Percentiles rank a stretch among this genome's conserved stretches.
phyloP scores from a whole-genome alignment of 2,888 invertebrate species.

The Acleris emargana region DNA sequence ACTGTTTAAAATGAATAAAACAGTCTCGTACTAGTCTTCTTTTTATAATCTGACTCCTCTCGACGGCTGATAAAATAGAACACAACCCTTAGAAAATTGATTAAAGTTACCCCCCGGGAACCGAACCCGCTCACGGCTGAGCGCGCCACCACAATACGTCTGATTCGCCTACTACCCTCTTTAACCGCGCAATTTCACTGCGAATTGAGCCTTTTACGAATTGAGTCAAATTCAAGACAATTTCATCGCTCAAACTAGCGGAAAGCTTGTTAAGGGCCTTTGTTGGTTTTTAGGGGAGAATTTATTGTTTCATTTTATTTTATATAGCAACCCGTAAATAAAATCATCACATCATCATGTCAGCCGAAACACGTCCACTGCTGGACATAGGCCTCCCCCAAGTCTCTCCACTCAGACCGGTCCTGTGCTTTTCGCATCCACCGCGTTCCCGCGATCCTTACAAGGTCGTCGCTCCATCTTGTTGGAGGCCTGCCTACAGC shows the following conservation, averaged over 20 bases:
- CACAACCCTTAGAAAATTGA: not conserved
- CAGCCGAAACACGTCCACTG: too few species aligned
- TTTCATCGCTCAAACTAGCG: conserved; percentile 57
- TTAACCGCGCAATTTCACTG: conserved; percentile 66
- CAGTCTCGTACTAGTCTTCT: too few species aligned
- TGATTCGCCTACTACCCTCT: conserved; percentile 77
- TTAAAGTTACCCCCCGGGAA: conserved; percentile 34
- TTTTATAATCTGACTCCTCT: too few species aligned
- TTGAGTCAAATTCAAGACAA: conserved; percentile 49
- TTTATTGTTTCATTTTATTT: conserved; percentile 11
- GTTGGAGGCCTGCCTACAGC: too few species aligned
- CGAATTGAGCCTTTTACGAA: conserved; percentile 56
- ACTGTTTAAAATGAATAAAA: too few species aligned
- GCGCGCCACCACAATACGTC: conserved; percentile 68
- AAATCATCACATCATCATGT: too few species aligned
- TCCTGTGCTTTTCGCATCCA: too few species aligned
- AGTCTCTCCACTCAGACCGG: too few species aligned
- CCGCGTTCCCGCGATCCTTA: too few species aligned
- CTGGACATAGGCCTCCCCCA: too few species aligned
- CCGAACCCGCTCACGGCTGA: conserved; percentile 56
- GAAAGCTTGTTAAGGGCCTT: conserved; percentile 49
- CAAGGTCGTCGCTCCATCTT: too few species aligned
- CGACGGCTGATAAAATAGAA: not conserved
- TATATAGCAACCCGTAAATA: not conserved
- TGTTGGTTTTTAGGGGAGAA: conserved; percentile 29